phyloP scores from a whole-genome alignment of 2,113 vertebrate species.

The Dolichallabes microphthalmus region DNA sequence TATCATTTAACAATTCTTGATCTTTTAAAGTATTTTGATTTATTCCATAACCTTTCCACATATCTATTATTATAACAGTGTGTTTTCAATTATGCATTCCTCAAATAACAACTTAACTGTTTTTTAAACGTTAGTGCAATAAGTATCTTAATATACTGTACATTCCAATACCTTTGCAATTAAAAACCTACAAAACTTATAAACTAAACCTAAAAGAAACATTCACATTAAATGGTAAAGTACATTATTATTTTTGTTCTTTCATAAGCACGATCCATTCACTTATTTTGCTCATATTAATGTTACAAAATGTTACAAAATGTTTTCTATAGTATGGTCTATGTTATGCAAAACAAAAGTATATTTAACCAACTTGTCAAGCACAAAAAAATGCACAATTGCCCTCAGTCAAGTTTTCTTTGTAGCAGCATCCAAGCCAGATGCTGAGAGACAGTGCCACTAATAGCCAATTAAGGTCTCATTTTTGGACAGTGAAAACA shows the following conservation, averaged over 20 bases:
- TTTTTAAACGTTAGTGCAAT: too few relatives aligned
- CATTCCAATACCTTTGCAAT: neutral
- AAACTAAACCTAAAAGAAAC: neutral
- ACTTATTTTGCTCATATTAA: conserved; percentile 7
- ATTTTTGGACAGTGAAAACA: conserved; percentile 18
- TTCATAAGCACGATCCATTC: neutral
- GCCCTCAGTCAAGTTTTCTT: conserved; percentile 11
- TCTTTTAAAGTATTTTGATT: neutral
- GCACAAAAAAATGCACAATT: conserved; percentile 21
- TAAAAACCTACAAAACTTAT: neutral
- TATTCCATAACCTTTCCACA: neutral
- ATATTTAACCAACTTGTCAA: neutral
- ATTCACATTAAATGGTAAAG: neutral
- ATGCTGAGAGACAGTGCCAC: conserved; percentile 9
- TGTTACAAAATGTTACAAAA: conserved; percentile 1
- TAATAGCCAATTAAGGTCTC: conserved; percentile 28
- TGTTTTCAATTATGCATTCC: neutral
- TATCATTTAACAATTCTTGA: neutral
- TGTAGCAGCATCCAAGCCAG: conserved; percentile 22
- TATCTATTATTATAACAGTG: neutral
- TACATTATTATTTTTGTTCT: neutral
- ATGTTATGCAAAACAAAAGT: neutral
- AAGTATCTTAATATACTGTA: neutral
- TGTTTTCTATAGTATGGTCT: neutral
- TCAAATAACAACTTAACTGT: neutral